These are phyloP conservation scores for Troglohyphantes excavatus DNA, from an alignment of 2,888 invertebrate species.

Conservation along the genomic window DNA sequence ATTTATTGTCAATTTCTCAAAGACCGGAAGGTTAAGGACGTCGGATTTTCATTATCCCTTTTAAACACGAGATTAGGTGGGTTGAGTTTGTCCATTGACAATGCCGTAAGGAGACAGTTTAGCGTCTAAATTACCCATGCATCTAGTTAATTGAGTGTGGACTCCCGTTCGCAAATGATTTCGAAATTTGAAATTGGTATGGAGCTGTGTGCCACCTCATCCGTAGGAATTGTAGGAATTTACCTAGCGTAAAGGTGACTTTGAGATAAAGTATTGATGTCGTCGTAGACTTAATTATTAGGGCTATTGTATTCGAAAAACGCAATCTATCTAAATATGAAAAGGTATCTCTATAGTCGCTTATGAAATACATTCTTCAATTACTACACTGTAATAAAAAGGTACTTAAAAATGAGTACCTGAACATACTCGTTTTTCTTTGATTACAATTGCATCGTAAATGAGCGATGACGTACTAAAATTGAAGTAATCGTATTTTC, in stretches of 20 bases:
- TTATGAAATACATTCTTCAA: too few species aligned
- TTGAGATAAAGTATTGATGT: background rate
- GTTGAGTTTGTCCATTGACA: constrained; percentile 32
- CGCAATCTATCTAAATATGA: too few species aligned
- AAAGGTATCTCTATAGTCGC: too few species aligned
- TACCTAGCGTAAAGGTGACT: constrained; percentile 9
- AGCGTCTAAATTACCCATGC: constrained; percentile 34
- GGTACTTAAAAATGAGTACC: too few species aligned
- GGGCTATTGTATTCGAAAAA: too few species aligned
- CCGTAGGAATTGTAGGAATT: background rate
- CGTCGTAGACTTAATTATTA: background rate
- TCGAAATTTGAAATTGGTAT: constrained; percentile 32
- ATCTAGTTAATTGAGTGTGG: constrained; percentile 39
- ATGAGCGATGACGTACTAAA: too few species aligned
- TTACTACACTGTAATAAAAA: too few species aligned
- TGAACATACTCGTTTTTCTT: too few species aligned
- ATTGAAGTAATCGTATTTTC: too few species aligned
- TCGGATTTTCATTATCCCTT: constrained; percentile 26
- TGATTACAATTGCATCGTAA: too few species aligned
- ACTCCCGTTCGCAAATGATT: constrained; percentile 31
- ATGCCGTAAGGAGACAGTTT: constrained; percentile 27
- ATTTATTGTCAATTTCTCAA: constrained; percentile 12
- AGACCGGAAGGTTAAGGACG: constrained; percentile 62
- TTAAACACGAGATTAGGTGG: constrained; percentile 20
- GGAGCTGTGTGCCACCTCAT: background rate